Percentiles rank a stretch among this genome's conserved stretches.
These are phyloP conservation scores for Hymenopus coronatus DNA, from an alignment of 2,888 invertebrate genomes.

Conservation along the genomic window DNA sequence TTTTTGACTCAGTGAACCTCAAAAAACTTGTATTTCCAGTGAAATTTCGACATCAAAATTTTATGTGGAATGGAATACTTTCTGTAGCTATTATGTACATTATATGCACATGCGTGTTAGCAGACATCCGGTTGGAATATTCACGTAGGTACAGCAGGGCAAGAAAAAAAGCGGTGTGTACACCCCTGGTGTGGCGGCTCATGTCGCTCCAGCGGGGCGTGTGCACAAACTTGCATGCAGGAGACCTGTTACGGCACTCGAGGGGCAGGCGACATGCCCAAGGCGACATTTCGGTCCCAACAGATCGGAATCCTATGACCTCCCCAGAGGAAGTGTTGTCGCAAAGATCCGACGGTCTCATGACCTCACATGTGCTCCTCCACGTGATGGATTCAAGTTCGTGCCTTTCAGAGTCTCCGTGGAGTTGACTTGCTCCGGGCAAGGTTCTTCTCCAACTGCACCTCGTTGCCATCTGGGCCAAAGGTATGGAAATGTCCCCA, in stretches of 20 bases:
- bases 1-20: too few relatives aligned
- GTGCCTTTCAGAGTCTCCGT: too few relatives aligned
- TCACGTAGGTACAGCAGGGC: too few relatives aligned
- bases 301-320: neutral
- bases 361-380: neutral
- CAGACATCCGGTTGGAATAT: too few relatives aligned
- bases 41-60: too few relatives aligned
- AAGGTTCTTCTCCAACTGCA: too few relatives aligned
- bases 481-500: too few relatives aligned
- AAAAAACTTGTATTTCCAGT: too few relatives aligned
- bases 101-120: too few relatives aligned
- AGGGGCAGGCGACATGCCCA: neutral
- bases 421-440: neutral
- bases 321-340: neutral
- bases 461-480: too few relatives aligned
- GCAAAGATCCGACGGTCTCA: neutral
- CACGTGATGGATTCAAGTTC: neutral
- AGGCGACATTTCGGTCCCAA: neutral
- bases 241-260: neutral
- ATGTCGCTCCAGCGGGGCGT: neutral
- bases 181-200: neutral
- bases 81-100: too few relatives aligned
- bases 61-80: too few relatives aligned
- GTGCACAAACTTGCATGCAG: neutral
- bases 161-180: neutral